Percentiles rank a stretch among this genome's conserved stretches.
Conservation (phyloP, 2,113 vertebrate species). For the Morone chrysops region DNA sequence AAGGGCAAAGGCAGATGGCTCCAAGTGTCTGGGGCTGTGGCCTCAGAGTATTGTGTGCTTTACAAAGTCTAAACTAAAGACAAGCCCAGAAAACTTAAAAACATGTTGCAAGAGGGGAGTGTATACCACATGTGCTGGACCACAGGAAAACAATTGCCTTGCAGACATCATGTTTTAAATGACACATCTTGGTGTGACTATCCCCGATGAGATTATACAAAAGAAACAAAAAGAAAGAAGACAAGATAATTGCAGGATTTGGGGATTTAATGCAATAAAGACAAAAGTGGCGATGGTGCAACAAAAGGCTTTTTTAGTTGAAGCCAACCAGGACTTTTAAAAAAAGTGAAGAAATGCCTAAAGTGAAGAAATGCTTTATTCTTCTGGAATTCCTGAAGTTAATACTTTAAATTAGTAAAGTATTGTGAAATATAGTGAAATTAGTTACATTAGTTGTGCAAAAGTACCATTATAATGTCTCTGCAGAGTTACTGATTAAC, state of each 20-base stretch:
- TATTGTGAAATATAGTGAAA: too few relatives aligned
- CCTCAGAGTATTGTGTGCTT: too few relatives aligned
- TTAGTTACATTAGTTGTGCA: neutral
- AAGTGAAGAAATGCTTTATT: neutral
- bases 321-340: neutral
- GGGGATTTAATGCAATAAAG: neutral
- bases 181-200: neutral
- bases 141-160: neutral
- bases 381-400: neutral
- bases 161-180: neutral
- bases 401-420: neutral
- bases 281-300: neutral
- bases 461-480: neutral
- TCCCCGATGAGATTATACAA: neutral
- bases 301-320: neutral
- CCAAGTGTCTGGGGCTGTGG: too few relatives aligned
- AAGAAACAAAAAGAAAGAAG: slow-evolving; percentile 2
- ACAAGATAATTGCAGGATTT: slow-evolving; percentile 1
- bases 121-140: neutral
- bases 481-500: neutral
- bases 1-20: neutral
- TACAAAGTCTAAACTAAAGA: too few relatives aligned
- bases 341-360: too few relatives aligned
- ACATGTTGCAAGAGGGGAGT: neutral
- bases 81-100: neutral